phyloP scores from a whole-genome alignment of 2,888 invertebrate species.

The Drosophila macrospina region DNA sequence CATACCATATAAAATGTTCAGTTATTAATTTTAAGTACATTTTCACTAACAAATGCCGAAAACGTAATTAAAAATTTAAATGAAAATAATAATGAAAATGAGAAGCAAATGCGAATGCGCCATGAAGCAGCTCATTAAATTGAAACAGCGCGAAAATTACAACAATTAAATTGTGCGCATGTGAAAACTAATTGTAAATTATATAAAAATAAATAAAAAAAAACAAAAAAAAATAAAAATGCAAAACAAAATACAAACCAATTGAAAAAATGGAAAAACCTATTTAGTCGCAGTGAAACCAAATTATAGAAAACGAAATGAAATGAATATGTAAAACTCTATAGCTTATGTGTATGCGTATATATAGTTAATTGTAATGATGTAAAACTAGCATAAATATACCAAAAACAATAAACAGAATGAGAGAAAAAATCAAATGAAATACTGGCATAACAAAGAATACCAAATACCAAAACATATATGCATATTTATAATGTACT shows the following conservation, averaged over 20 bases:
- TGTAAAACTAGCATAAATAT: slow-evolving; percentile 73
- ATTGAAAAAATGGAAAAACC: slow-evolving; percentile 28
- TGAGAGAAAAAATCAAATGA: slow-evolving; percentile 27
- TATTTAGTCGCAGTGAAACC: slow-evolving; percentile 52
- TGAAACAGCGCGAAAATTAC: slow-evolving; percentile 60
- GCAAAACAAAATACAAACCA: slow-evolving; percentile 21
- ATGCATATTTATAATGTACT: slow-evolving; percentile 63
- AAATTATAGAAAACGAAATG: slow-evolving; percentile 41
- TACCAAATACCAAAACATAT: slow-evolving; percentile 39
- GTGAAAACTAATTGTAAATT: slow-evolving; percentile 69
- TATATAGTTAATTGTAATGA: slow-evolving; percentile 69
- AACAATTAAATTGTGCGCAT: slow-evolving; percentile 55
- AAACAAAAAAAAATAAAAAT: slow-evolving; percentile 18
- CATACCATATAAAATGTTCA: slow-evolving; percentile 41
- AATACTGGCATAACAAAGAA: slow-evolving; percentile 17
- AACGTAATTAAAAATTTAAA: slow-evolving; percentile 75
- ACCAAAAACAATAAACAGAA: slow-evolving; percentile 49
- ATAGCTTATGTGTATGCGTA: slow-evolving; percentile 61
- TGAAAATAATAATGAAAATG: slow-evolving; percentile 66
- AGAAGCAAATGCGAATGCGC: slow-evolving; percentile 25
- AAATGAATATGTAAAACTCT: slow-evolving; percentile 55
- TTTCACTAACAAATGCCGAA: slow-evolving; percentile 63
- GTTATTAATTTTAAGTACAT: slow-evolving; percentile 61
- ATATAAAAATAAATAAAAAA: slow-evolving; percentile 42
- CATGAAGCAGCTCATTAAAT: slow-evolving; percentile 68